phyloP scores from a whole-genome alignment of 2,113 vertebrate species.

The Saccopteryx bilineata region DNA sequence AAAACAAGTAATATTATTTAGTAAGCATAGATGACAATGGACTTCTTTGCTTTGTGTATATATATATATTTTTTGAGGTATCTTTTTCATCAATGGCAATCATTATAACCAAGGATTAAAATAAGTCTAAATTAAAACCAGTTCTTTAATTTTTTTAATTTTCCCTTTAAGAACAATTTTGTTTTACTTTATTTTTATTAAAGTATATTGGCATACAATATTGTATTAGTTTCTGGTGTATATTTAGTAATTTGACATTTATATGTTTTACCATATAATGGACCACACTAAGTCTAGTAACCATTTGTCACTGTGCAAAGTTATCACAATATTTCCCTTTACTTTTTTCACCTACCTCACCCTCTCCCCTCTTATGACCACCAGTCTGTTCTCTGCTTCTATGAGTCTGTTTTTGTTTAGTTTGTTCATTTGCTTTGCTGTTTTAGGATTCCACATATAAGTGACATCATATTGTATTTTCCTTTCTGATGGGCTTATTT shows the following conservation, averaged over 20 bases:
- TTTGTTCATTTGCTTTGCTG: neutral
- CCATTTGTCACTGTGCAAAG: neutral
- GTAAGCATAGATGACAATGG: neutral
- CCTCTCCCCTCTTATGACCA: neutral
- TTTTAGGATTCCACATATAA: neutral
- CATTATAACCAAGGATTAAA: neutral
- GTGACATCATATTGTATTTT: neutral
- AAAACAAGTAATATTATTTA: neutral
- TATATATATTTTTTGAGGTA: neutral
- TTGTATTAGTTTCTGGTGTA: neutral
- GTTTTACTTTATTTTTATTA: neutral
- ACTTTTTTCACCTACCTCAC: neutral
- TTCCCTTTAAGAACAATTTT: neutral
- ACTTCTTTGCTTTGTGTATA: neutral
- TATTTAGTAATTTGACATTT: neutral
- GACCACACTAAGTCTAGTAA: neutral
- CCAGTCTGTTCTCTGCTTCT: neutral
- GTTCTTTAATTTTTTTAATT: neutral
- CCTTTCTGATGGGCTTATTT: neutral
- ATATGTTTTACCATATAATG: too few relatives aligned
- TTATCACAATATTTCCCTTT: neutral
- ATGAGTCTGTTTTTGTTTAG: neutral
- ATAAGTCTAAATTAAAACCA: conserved; percentile 26
- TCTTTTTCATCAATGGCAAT: neutral
- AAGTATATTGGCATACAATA: neutral